Percentiles rank a stretch among this genome's conserved stretches.
Evolutionary conservation across 2,888 invertebrate species (phyloP).

Genomic region (Agonopterix alstromeriana): DNA sequence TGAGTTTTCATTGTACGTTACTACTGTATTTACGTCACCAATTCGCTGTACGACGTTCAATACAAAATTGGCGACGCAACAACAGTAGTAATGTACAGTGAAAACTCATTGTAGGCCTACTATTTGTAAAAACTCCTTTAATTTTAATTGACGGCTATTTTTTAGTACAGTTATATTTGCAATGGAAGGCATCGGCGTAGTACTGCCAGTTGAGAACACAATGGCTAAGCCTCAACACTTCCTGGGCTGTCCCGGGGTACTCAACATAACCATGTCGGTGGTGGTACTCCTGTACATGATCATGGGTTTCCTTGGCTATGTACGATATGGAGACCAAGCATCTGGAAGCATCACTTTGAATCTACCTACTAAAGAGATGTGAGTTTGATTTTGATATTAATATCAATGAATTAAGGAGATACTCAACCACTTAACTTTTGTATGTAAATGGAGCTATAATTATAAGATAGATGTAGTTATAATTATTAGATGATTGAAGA

Average conservation of each 20-base stretch:
- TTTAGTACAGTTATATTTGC: constrained; percentile 95
- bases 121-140: background rate
- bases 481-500: too few relatives aligned
- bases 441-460: too few relatives aligned
- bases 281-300: constrained; percentile 87
- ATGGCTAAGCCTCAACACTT: constrained; percentile 91
- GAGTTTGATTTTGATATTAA: constrained; percentile 49
- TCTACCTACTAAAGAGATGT: constrained; percentile 81
- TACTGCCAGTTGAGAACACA: constrained; percentile 94
- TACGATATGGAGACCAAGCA: constrained; percentile 85
- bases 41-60: too few relatives aligned
- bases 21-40: too few relatives aligned
- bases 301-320: constrained; percentile 93
- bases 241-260: constrained; percentile 88
- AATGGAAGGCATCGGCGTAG: constrained; percentile 96
- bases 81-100: too few relatives aligned
- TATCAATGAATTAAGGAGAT: too few relatives aligned
- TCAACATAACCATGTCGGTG: constrained; percentile 91
- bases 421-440: too few relatives aligned
- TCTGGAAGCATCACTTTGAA: constrained; percentile 89
- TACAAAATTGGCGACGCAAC: too few relatives aligned
- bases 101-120: too few relatives aligned
- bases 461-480: too few relatives aligned
- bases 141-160: constrained; percentile 16
- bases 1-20: too few relatives aligned